Conservation (phyloP, 2,113 vertebrate genomes). For the Mandrillus leucophaeus region DNA sequence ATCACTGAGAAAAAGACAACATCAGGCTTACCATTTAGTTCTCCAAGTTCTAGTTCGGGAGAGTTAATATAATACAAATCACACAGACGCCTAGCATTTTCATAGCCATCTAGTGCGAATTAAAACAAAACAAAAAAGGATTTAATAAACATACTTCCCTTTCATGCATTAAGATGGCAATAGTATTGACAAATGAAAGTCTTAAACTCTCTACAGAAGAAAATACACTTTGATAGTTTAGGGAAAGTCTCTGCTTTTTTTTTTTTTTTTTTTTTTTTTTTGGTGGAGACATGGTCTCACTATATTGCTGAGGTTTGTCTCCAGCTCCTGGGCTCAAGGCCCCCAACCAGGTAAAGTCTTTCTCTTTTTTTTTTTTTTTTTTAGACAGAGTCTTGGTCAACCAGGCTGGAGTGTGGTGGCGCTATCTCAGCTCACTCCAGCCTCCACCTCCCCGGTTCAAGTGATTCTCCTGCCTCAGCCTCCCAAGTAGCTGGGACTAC, state of each 20-base stretch:
- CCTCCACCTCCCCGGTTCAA: too few relatives aligned
- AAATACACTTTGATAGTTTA: conserved; percentile 22
- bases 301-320: too few relatives aligned
- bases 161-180: conserved; percentile 44
- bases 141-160: conserved; percentile 43
- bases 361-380: too few relatives aligned
- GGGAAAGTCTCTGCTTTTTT: not conserved
- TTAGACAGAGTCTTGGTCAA: too few relatives aligned
- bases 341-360: too few relatives aligned
- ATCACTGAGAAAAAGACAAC: conserved; percentile 13
- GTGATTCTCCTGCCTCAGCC: too few relatives aligned
- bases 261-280: too few relatives aligned
- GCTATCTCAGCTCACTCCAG: too few relatives aligned
- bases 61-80: conserved; percentile 98
- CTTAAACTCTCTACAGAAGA: conserved; percentile 41
- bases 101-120: conserved; percentile 92
- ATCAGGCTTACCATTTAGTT: conserved; percentile 90
- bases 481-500: too few relatives aligned
- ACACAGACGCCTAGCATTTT: conserved; percentile 96
- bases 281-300: too few relatives aligned
- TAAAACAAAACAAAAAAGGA: conserved; percentile 69
- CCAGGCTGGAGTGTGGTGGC: too few relatives aligned
- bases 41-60: conserved; percentile 93
- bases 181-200: not conserved
- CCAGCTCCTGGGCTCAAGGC: too few relatives aligned